A percentile compares a stretch with the other conserved stretches of the same genome.
Evolutionary conservation across 2,888 invertebrate genomes (phyloP).

Genomic region (Ypsolopha scabrella): DNA sequence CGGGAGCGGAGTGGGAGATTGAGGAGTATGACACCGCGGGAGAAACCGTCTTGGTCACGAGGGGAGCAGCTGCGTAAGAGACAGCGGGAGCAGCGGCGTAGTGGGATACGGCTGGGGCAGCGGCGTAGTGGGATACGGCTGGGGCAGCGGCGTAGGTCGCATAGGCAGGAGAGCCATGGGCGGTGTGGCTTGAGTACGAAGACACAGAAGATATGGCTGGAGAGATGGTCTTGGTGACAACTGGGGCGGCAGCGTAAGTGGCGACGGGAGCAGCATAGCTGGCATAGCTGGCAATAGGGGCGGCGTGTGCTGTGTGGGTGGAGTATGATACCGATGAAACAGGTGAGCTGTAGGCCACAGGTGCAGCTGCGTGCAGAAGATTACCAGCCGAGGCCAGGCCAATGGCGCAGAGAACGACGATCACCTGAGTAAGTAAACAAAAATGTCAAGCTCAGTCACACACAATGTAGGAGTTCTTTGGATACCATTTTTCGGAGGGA

Average conservation of each 20-base stretch:
- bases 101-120: constrained; percentile 6
- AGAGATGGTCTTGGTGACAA: constrained; percentile 32
- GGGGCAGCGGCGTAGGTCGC: constrained; percentile 4
- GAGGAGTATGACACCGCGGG: constrained; percentile 26
- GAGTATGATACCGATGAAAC: constrained; percentile 4
- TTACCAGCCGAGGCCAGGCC: constrained; percentile 55
- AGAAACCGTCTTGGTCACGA: constrained; percentile 24
- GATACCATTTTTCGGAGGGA: no score
- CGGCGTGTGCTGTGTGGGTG: constrained; percentile 2
- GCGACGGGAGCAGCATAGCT: constrained; percentile 1
- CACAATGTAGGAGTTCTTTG: no score
- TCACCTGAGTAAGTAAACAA: constrained; percentile 18
- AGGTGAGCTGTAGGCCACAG: constrained; percentile 10
- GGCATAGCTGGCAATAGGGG: constrained; percentile 10
- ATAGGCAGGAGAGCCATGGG: constrained; percentile 24
- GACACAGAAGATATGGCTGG: constrained; percentile 24
- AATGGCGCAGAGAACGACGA: constrained; percentile 46
- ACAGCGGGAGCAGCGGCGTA: constrained; percentile 4
- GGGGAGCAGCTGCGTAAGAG: constrained; percentile 37
- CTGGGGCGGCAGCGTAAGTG: constrained; percentile 5
- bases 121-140: constrained; percentile 4
- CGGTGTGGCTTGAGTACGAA: constrained; percentile 23
- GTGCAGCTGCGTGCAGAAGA: constrained; percentile 14
- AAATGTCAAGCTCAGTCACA: background rate
- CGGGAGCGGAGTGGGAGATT: constrained; percentile 24